A percentile compares a stretch with the other conserved stretches of the same genome.
These are phyloP conservation scores for Sinocyclocheilus anshuiensis DNA, from an alignment of 2,113 vertebrate genomes.

Conservation along the genomic window DNA sequence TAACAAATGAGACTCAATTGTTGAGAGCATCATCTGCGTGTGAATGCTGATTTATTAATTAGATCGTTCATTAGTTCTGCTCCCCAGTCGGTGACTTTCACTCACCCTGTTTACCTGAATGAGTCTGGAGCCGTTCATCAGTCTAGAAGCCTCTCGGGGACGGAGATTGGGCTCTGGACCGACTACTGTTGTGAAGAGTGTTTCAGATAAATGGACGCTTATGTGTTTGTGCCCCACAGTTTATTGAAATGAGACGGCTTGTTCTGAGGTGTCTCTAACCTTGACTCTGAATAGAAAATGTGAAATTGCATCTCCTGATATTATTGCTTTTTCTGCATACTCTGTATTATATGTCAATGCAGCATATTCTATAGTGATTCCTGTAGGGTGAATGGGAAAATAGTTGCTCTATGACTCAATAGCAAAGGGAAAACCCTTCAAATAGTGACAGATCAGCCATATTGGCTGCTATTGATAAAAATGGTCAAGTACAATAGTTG, in stretches of 20 bases:
- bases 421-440: neutral
- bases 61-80: conserved; percentile 72
- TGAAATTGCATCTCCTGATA: conserved; percentile 1
- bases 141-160: conserved; percentile 36
- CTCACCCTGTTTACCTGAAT: conserved; percentile 57
- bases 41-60: conserved; percentile 70
- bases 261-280: neutral
- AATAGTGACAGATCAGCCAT: neutral
- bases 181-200: neutral
- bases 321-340: neutral
- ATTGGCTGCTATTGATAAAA: neutral
- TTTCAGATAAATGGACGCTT: neutral
- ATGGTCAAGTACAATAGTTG: neutral
- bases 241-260: neutral
- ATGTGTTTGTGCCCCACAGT: neutral
- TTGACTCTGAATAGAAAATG: neutral
- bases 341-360: neutral
- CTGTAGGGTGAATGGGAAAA: neutral
- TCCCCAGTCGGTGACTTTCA: conserved; percentile 65
- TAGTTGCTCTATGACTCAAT: neutral
- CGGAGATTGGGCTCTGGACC: neutral
- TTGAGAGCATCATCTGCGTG: conserved; percentile 58
- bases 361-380: neutral
- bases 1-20: conserved; percentile 58
- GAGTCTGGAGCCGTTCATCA: conserved; percentile 15